Conservation (phyloP, 2,797 vertebrate genomes). For the Notamacropus eugenii region DNA sequence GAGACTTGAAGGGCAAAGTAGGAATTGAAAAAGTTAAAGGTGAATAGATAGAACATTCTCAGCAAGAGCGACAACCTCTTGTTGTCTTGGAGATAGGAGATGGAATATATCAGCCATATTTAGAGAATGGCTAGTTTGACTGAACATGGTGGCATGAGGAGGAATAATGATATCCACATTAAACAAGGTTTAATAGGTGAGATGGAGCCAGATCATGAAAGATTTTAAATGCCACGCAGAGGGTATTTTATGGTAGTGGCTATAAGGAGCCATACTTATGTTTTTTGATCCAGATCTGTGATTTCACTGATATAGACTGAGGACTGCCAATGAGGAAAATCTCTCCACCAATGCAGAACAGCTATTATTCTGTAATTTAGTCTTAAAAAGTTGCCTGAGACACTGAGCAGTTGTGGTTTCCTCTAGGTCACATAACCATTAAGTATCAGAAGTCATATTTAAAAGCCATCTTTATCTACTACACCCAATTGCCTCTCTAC, state of each 20-base stretch:
- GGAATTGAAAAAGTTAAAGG: not conserved
- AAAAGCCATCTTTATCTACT: not conserved
- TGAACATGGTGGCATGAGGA: not conserved
- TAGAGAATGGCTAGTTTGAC: not conserved
- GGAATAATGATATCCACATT: not conserved
- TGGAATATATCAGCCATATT: not conserved
- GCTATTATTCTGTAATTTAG: not conserved
- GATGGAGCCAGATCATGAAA: not conserved
- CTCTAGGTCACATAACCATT: not conserved
- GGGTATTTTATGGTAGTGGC: not conserved
- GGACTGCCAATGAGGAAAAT: not conserved
- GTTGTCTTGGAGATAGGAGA: no score
- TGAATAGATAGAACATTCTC: not conserved
- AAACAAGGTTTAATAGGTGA: not conserved
- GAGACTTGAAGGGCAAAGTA: not conserved
- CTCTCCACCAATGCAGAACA: not conserved
- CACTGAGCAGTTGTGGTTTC: not conserved
- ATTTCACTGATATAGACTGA: not conserved
- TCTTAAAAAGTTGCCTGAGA: not conserved
- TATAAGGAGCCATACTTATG: not conserved
- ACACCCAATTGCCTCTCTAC: not conserved
- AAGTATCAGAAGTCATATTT: not conserved
- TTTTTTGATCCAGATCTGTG: not conserved
- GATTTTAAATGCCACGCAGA: not conserved
- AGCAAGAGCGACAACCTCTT: not conserved